Evolutionary conservation across 1,140 invertebrate genomes (phyloP).

Genomic region (Aphis gossypii): DNA sequence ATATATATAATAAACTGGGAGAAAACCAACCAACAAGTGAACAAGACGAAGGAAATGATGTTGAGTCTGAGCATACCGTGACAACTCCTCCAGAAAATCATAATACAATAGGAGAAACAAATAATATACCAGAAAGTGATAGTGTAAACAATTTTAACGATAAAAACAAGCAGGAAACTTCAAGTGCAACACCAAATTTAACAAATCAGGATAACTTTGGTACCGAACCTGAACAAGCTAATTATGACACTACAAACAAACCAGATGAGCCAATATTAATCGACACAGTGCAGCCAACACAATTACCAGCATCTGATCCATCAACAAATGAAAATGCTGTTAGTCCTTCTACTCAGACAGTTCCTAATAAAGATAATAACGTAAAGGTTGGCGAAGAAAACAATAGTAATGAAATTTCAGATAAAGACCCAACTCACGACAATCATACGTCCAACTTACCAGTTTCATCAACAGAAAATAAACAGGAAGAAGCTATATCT

Average conservation of each 20-base stretch:
- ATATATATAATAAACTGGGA: conserved; percentile 40
- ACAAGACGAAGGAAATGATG: neutral
- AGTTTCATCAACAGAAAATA: neutral
- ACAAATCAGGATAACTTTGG: neutral
- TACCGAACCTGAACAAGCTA: neutral
- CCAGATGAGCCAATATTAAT: neutral
- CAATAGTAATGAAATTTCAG: conserved; percentile 23
- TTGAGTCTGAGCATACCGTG: conserved; percentile 28
- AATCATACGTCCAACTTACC: neutral
- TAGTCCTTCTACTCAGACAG: conserved; percentile 57
- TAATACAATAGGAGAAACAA: neutral
- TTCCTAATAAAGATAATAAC: conserved; percentile 55
- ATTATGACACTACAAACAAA: neutral
- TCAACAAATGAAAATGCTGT: conserved; percentile 44
- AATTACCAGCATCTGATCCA: conserved; percentile 51
- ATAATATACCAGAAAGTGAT: neutral
- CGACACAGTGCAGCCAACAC: neutral
- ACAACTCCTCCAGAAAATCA: neutral
- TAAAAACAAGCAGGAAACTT: neutral
- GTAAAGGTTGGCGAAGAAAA: conserved; percentile 27
- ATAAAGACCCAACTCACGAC: conserved; percentile 22
- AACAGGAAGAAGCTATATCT: too few relatives aligned
- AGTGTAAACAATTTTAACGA: neutral
- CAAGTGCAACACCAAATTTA: neutral
- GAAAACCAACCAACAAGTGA: neutral